Evolutionary conservation across 2,113 vertebrate genomes (phyloP).

Genomic region (Seriola dumerili): DNA sequence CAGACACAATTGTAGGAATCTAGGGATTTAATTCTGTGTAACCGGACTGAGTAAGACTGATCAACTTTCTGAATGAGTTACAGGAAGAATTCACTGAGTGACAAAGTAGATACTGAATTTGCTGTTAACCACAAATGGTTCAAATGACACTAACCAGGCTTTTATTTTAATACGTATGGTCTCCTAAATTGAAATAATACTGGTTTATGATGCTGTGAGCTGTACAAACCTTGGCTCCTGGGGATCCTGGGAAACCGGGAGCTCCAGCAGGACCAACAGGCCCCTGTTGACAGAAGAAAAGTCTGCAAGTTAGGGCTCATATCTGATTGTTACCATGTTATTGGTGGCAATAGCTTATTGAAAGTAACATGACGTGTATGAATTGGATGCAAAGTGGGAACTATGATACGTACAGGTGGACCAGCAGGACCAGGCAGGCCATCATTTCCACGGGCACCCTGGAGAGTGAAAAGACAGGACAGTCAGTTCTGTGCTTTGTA

Average conservation of each 20-base stretch:
- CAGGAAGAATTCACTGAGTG: background rate
- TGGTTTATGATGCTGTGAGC: background rate
- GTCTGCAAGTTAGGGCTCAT: slow-evolving; percentile 22
- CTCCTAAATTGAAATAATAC: background rate
- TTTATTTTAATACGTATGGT: background rate
- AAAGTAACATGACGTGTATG: slow-evolving; percentile 1
- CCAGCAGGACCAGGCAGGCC: slow-evolving; percentile 95
- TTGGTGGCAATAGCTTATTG: background rate
- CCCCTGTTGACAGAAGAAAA: slow-evolving; percentile 83
- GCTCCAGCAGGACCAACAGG: slow-evolving; percentile 94
- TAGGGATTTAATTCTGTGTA: background rate
- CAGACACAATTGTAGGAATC: background rate
- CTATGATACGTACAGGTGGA: slow-evolving; percentile 90
- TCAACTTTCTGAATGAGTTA: background rate
- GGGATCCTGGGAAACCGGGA: slow-evolving; percentile 96
- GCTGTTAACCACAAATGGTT: background rate
- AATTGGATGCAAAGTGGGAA: background rate
- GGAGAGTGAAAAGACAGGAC: slow-evolving; percentile 38
- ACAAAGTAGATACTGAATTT: background rate
- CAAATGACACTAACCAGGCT: background rate
- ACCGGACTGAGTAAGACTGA: background rate
- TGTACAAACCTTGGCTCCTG: slow-evolving; percentile 91
- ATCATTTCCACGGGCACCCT: slow-evolving; percentile 97
- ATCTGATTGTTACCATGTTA: background rate
- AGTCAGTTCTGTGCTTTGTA: slow-evolving; percentile 15